A percentile compares a stretch with the other conserved stretches of the same genome.
Conservation (phyloP, 2,797 vertebrate species). For the Cuniculus paca region DNA sequence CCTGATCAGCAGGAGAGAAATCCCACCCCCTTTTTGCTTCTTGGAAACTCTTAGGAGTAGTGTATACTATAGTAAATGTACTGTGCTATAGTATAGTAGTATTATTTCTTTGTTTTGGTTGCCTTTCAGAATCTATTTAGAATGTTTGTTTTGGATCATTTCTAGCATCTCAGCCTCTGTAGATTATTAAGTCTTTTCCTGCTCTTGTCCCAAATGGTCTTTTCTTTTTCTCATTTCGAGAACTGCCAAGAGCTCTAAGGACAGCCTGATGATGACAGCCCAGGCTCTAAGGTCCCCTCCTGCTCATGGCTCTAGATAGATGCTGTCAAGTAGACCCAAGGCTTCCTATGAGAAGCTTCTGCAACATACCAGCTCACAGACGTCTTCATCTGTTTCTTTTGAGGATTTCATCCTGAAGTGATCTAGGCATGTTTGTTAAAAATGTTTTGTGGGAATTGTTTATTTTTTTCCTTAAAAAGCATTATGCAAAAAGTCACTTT, state of each 20-base stretch:
- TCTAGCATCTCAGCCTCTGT: slow-evolving; percentile 48
- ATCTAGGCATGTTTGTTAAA: slow-evolving; percentile 70
- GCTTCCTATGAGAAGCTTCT: slow-evolving; percentile 42
- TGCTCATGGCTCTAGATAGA: slow-evolving; percentile 14
- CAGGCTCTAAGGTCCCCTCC: slow-evolving; percentile 43
- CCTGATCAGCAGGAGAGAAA: slow-evolving; percentile 50
- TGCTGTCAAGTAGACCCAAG: slow-evolving; percentile 15
- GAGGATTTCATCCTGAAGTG: slow-evolving; percentile 68
- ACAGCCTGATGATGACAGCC: slow-evolving; percentile 47
- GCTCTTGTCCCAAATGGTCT: slow-evolving; percentile 37
- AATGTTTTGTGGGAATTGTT: slow-evolving; percentile 52
- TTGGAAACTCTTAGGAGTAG: slow-evolving; percentile 9
- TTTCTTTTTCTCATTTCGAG: slow-evolving; percentile 59
- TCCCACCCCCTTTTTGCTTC: slow-evolving; percentile 1
- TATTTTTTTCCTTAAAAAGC: slow-evolving; percentile 53
- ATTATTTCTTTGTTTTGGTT: slow-evolving; percentile 17
- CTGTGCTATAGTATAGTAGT: background rate
- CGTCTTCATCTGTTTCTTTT: slow-evolving; percentile 6
- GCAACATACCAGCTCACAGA: slow-evolving; percentile 17
- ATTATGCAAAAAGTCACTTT: slow-evolving; percentile 83
- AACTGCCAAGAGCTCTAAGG: slow-evolving; percentile 63
- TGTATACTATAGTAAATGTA: background rate
- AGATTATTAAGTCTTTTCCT: slow-evolving; percentile 47
- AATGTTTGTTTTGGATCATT: slow-evolving; percentile 31
- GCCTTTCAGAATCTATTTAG: slow-evolving; percentile 47